Conservation (phyloP, 2,888 invertebrate species). For the Amiota communis region DNA sequence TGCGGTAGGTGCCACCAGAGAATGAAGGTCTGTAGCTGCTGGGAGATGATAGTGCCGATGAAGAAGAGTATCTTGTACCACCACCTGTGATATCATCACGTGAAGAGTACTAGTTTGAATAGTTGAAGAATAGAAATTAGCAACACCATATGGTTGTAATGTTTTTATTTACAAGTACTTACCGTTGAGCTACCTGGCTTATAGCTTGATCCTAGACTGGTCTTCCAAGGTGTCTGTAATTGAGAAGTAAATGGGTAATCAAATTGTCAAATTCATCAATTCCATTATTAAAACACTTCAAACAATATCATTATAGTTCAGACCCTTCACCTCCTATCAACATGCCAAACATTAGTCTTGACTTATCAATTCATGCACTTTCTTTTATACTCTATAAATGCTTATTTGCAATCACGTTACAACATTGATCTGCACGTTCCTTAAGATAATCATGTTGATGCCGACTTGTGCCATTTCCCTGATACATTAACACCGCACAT, state of each 20-base stretch:
- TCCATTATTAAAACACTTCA: too few species aligned
- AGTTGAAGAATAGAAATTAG: background rate
- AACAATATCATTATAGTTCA: too few species aligned
- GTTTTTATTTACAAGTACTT: conserved; percentile 40
- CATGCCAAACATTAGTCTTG: too few species aligned
- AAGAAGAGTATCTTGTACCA: conserved; percentile 60
- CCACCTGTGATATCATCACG: conserved; percentile 65
- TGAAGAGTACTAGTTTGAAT: conserved; percentile 62
- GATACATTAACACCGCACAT: background rate
- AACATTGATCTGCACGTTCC: too few species aligned
- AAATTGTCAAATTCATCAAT: too few species aligned
- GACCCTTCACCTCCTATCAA: too few species aligned
- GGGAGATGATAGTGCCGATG: conserved; percentile 64
- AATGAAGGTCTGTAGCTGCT: conserved; percentile 72
- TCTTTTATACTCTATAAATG: too few species aligned
- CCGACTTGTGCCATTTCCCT: conserved; percentile 2
- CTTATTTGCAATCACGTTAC: too few species aligned
- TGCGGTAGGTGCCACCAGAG: conserved; percentile 72
- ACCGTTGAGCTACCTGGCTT: conserved; percentile 68
- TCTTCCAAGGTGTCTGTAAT: conserved; percentile 71
- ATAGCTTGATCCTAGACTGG: conserved; percentile 68
- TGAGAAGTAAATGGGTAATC: background rate
- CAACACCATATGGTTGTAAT: background rate
- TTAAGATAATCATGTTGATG: background rate
- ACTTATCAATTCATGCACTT: too few species aligned